These are phyloP conservation scores for Lochmaea crataegi DNA, from an alignment of 2,888 invertebrate genomes.

Conservation along the genomic window DNA sequence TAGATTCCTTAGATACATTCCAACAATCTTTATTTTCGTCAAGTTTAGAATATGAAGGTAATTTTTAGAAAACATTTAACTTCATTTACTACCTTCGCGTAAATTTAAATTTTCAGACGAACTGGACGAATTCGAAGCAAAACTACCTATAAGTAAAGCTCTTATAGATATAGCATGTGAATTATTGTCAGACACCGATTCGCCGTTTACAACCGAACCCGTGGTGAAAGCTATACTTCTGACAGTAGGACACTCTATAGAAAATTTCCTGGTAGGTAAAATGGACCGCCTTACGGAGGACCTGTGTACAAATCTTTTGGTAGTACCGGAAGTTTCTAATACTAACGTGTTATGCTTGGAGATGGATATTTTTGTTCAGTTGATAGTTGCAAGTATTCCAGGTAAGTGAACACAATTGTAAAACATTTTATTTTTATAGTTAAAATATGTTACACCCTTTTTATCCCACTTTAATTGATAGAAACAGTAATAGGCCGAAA, in stretches of 20 bases:
- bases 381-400: conserved; percentile 55
- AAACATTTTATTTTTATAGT: too few relatives aligned
- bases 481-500: too few relatives aligned
- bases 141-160: conserved; percentile 65
- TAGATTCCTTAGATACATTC: conserved; percentile 68
- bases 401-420: conserved; percentile 49
- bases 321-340: conserved; percentile 50
- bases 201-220: conserved; percentile 66
- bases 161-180: conserved; percentile 66
- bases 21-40: conserved; percentile 53
- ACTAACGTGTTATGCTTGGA: conserved; percentile 55
- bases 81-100: not conserved
- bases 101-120: conserved; percentile 62
- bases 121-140: conserved; percentile 67
- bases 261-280: conserved; percentile 52
- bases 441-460: too few relatives aligned
- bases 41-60: conserved; percentile 55
- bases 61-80: not conserved
- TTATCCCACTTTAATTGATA: too few relatives aligned
- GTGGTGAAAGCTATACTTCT: conserved; percentile 66
- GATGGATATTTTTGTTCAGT: conserved; percentile 56
- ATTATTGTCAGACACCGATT: conserved; percentile 64
- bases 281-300: conserved; percentile 53
- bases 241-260: conserved; percentile 63
- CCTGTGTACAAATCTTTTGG: conserved; percentile 51